A percentile compares a stretch with the other conserved stretches of the same genome.
Conservation (phyloP, 2,888 invertebrate species). For the Leucoma salicis region DNA sequence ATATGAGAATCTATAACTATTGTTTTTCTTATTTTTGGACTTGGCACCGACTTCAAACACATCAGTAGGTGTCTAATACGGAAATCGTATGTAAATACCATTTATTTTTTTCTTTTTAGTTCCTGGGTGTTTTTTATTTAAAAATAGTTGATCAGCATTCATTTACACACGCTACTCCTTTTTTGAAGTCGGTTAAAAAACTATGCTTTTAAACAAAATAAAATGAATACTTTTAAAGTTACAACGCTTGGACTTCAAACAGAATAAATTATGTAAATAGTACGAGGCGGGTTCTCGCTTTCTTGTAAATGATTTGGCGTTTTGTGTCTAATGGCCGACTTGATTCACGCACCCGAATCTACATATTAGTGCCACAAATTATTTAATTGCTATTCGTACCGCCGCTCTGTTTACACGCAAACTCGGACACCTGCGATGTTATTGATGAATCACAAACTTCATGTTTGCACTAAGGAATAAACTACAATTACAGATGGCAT, state of each 20-base stretch:
- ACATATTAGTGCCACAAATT: conserved; percentile 65
- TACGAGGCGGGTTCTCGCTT: conserved; percentile 73
- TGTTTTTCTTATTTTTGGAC: too few species aligned
- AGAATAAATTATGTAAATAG: conserved; percentile 81
- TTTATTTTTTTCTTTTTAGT: too few species aligned
- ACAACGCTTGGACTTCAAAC: conserved; percentile 40
- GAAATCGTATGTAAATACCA: too few species aligned
- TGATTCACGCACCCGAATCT: conserved; percentile 55
- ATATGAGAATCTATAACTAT: too few species aligned
- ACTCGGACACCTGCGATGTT: conserved; percentile 6
- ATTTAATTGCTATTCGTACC: conserved; percentile 66
- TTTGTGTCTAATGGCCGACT: conserved; percentile 63
- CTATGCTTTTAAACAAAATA: neutral
- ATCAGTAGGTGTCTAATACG: too few species aligned
- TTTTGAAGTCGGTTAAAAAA: neutral
- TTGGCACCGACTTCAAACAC: too few species aligned
- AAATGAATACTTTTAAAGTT: conserved; percentile 32
- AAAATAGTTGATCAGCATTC: too few species aligned
- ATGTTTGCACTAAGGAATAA: neutral
- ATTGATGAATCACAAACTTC: conserved; percentile 6
- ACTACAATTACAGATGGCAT: too few species aligned
- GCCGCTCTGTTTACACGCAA: conserved; percentile 50
- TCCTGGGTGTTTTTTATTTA: too few species aligned
- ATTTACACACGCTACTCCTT: neutral
- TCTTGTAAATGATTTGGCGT: conserved; percentile 78